Evolutionary conservation across 2,888 invertebrate species (phyloP), one percentile per base, ranked within the genome.

Genomic region (Fragum fragum): DNA sequence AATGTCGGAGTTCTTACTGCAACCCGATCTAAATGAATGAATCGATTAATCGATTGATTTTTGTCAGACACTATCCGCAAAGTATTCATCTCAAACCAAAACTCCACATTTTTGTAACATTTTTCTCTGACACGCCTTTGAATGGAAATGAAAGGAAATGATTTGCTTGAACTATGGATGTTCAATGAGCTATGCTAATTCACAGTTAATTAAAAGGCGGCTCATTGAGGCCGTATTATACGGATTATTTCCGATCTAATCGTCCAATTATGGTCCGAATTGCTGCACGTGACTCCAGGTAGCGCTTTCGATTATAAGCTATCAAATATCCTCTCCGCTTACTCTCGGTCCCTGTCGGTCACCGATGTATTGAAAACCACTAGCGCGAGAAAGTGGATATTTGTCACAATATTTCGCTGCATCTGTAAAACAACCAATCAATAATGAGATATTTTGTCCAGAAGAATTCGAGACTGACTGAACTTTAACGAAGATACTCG

Each of bases 201-300:
- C 78, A 42, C 75, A 82, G 82, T 85, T 85, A 85, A 85, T 85
- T 80, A 85, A 85, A 66, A 80, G 75, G 26, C 57, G 75, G 39
- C 59, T 61, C 61, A 76, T 75, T 66, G 57, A 82, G 55, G 72
- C 72, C 78, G 76, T 72, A 82, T 85, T 81, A 79, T 59, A 71
- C 73, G 70, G 79, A 84, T 81, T 79, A 76, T 57, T 76, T 81
- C 81, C 76, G 73, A 55, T 55, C 47, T 75, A 73, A 73, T 57
- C 72, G 73, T 53, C 61, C 73, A 72, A 73, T 78, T 73, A 68
- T 57, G 32, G 47, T 73, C 69, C 68, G 36, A 66, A 42, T 18
- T 69, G 36, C 21, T 29, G 69, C 59, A 59, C 59, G 69, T 76
- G 59, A 21, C 57, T 23, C 23, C 69, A 69, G 59, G 69, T 57